Conservation (phyloP, 23 tunicate genomes). For the Trididemnum clinides region DNA sequence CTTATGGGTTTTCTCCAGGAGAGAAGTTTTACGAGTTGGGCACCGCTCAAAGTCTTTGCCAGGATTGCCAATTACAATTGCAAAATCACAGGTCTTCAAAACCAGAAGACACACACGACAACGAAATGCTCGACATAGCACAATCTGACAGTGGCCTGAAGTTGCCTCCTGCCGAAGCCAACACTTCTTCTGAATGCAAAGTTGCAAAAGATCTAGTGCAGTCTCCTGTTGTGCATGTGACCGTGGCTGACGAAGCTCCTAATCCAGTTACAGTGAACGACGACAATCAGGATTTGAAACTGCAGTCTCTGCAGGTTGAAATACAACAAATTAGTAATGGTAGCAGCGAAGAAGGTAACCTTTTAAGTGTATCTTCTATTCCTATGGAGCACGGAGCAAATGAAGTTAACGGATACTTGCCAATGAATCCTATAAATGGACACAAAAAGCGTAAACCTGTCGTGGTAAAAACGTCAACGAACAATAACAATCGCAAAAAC, state of each 20-base stretch:
- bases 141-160: background rate
- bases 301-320: background rate
- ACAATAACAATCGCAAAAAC: background rate
- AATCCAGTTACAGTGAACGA: too few relatives aligned
- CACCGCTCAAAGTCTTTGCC: background rate
- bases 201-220: too few relatives aligned
- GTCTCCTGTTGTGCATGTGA: background rate
- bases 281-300: background rate
- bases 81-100: background rate
- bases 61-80: background rate
- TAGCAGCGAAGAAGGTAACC: background rate
- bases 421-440: slow-evolving; percentile 57
- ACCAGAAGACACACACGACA: background rate
- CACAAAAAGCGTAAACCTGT: background rate
- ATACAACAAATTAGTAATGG: background rate
- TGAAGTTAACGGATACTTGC: slow-evolving; percentile 56
- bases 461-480: background rate
- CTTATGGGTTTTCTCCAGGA: slow-evolving; percentile 50
- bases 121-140: background rate
- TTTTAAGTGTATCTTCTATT: background rate
- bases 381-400: background rate
- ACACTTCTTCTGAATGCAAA: background rate
- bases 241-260: background rate
- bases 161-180: background rate
- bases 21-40: background rate